A percentile compares a stretch with the other conserved stretches of the same genome.
Conservation (phyloP, 2,888 invertebrate species). For the Hemithea aestivaria region DNA sequence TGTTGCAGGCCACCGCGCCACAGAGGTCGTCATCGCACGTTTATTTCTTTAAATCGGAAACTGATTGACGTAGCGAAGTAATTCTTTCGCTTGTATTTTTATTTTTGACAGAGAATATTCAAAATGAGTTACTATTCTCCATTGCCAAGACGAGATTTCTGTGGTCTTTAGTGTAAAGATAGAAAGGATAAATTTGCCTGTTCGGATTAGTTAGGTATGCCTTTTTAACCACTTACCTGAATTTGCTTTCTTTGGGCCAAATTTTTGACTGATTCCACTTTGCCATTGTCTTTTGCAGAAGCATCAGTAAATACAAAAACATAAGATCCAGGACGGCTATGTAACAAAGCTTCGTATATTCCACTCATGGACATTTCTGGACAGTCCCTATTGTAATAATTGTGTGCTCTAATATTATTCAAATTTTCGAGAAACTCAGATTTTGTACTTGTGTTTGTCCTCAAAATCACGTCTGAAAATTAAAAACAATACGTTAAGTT, state of each 20-base stretch:
- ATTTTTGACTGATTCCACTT: slow-evolving; percentile 16
- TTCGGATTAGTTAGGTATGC: no score
- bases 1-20: no score
- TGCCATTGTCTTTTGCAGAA: slow-evolving; percentile 24
- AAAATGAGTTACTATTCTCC: no score
- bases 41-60: no score
- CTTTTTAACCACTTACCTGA: slow-evolving; percentile 21
- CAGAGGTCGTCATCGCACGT: no score
- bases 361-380: slow-evolving; percentile 22
- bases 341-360: slow-evolving; percentile 17
- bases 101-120: no score
- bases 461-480: slow-evolving; percentile 19
- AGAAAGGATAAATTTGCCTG: no score
- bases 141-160: no score
- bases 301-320: slow-evolving; percentile 34
- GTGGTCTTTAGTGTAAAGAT: no score
- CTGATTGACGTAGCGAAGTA: no score
- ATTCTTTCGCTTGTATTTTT: no score
- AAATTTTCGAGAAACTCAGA: slow-evolving; percentile 10
- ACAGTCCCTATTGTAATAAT: slow-evolving; percentile 11
- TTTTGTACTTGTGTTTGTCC: slow-evolving; percentile 13
- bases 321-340: slow-evolving; percentile 24
- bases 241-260: slow-evolving; percentile 28
- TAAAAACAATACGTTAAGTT: no score
- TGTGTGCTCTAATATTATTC: slow-evolving; percentile 6